Evolutionary conservation across 2,888 invertebrate species (phyloP), one percentile per base, ranked within the genome.

Genomic region (Phaonia tiefii): DNA sequence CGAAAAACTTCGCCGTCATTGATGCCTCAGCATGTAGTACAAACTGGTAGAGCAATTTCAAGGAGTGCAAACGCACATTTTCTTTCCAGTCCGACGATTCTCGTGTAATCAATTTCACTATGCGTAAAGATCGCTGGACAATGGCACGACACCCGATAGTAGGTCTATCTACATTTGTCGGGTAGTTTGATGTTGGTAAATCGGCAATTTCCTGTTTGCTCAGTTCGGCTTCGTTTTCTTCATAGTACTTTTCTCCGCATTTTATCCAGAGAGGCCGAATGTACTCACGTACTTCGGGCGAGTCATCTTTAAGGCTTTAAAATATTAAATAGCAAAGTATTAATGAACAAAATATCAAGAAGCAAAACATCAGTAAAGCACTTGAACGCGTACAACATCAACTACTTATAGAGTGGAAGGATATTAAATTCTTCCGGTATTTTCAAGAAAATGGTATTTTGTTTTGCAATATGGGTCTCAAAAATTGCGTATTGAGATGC

Each of bases 201-300:
- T 93, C 92, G 8, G 94, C 92, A 88, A 95, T 96, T 89, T 98
- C 96, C 67, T 95, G 94, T 88, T 97, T 96, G 87, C 96, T 97
- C 0, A 98, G 90, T 80, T 98, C 97, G 56, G 94, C 93, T 86
- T 97, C 95, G 90, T 98, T 98, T 89, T 98, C 98, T 51, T 93
- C 92, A 89, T 95, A 93, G 90, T 95, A 98, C 84, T 95, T 94
- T 46, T 93, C 89, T 0, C 98, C 98, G 83, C 94, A 93, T 84
- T 93, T 91, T 1, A 92, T 88, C 97, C 97, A 97, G 1, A 95
- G 89, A 1, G 91, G 90, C 1, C 90, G 88, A 0, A 96, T 94
- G 83, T 93, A 92, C 10, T 91, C 90, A 77, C 94, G 91, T n/a
- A 96, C 93, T 79, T 95, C 95, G 1, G 92, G 92, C 79, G 96